A percentile compares a stretch with the other conserved stretches of the same genome.
Conservation (phyloP, 2,888 invertebrate species). For the Alsophila aescularia region DNA sequence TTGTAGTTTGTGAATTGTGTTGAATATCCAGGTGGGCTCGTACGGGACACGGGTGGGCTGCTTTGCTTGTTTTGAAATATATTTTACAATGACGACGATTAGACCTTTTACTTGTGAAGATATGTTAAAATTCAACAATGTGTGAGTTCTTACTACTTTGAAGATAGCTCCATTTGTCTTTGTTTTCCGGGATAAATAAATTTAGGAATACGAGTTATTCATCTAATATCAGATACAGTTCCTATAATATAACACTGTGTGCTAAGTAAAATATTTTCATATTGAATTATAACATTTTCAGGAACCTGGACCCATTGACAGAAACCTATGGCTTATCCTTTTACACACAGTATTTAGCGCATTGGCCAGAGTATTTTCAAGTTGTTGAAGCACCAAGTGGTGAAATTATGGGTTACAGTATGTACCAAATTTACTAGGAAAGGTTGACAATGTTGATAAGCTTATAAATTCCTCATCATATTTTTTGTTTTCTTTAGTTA, state of each 20-base stretch:
- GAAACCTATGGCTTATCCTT: constrained; percentile 98
- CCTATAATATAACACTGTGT: too few species aligned
- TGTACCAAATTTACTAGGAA: constrained; percentile 43
- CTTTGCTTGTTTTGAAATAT: neutral
- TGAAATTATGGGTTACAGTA: constrained; percentile 99
- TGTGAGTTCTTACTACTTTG: constrained; percentile 87
- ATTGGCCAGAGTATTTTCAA: constrained; percentile 99
- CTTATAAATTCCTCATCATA: neutral
- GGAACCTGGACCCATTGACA: constrained; percentile 98
- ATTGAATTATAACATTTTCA: constrained; percentile 57
- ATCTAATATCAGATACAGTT: too few species aligned
- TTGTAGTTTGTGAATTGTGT: too few species aligned
- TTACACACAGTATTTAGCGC: constrained; percentile 98
- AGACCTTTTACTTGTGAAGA: constrained; percentile 97
- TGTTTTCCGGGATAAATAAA: too few species aligned
- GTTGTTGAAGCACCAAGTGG: constrained; percentile 98
- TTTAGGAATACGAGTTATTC: too few species aligned
- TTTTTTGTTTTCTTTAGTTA: constrained; percentile 92
- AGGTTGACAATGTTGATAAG: too few species aligned
- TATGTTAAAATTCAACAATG: constrained; percentile 97
- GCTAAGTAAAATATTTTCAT: too few species aligned
- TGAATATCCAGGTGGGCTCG: too few species aligned
- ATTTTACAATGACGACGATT: constrained; percentile 92
- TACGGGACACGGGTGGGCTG: too few species aligned
- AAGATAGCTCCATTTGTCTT: neutral